Percentiles rank a stretch among this genome's conserved stretches.
These are phyloP conservation scores for Berghia stephanieae DNA, from an alignment of 1,140 invertebrate genomes.

Conservation along the genomic window DNA sequence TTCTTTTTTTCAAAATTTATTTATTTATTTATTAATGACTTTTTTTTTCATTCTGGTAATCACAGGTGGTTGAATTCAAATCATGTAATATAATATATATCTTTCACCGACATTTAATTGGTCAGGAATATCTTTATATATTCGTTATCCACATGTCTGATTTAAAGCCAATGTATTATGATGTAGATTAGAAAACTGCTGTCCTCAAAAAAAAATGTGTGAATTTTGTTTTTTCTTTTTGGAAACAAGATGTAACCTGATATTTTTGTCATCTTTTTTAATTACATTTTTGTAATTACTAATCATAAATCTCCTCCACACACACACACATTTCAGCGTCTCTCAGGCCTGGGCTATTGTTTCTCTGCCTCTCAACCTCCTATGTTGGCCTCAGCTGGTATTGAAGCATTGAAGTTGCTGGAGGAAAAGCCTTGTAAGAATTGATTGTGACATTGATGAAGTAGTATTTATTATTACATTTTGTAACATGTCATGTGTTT, in stretches of 20 bases:
- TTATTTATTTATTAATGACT: no score
- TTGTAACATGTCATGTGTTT: no score
- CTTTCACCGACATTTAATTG: no score
- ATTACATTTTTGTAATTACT: constrained; percentile 48
- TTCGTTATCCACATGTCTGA: no score
- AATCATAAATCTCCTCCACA: no score
- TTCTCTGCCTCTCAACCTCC: constrained; percentile 97
- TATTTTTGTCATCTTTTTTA: neutral
- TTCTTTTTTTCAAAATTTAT: no score
- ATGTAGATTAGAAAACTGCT: neutral
- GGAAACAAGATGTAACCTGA: neutral
- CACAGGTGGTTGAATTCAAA: no score
- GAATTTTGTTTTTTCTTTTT: neutral
- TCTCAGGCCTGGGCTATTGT: constrained; percentile 83
- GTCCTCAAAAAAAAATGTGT: neutral
- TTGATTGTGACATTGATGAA: neutral
- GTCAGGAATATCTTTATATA: no score
- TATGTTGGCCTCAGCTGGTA: constrained; percentile 86
- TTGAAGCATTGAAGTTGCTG: constrained; percentile 79
- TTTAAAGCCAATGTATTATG: no score
- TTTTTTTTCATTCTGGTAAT: no score
- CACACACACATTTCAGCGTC: constrained; percentile 62
- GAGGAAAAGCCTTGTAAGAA: constrained; percentile 75
- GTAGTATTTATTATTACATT: neutral
- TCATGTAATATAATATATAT: no score